Percentiles rank a stretch among this genome's conserved stretches.
Conservation (phyloP, 92 coral and sea anemone genomes). For the Epizoanthus ramosus region DNA sequence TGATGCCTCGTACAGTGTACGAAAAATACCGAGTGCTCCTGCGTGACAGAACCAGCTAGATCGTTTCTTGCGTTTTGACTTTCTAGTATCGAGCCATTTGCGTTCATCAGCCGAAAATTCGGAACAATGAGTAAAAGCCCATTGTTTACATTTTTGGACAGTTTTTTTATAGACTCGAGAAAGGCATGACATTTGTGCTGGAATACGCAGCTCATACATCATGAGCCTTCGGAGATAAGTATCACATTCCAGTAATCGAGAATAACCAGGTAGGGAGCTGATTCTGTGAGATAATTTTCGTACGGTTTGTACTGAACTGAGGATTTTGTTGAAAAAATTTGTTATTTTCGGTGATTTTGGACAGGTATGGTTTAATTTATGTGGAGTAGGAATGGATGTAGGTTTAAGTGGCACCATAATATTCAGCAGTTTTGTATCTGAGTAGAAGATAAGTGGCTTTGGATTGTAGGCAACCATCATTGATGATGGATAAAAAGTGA, state of each 20-base stretch:
- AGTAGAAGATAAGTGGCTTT: not conserved
- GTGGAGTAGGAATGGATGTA: not conserved
- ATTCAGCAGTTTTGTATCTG: constrained; percentile 10
- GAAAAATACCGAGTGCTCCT: constrained; percentile 29
- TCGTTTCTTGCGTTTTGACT: too few species aligned
- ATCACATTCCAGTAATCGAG: too few species aligned
- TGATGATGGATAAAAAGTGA: not conserved
- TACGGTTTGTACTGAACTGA: not conserved
- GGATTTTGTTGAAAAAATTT: not conserved
- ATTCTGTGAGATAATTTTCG: not conserved
- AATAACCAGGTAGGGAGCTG: too few species aligned
- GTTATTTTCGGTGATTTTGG: not conserved
- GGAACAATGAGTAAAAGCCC: too few species aligned
- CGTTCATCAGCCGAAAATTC: too few species aligned
- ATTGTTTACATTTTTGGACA: too few species aligned
- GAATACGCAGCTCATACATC: too few species aligned
- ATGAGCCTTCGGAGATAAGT: too few species aligned
- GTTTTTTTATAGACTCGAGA: too few species aligned
- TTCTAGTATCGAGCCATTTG: too few species aligned
- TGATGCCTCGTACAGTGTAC: constrained; percentile 13
- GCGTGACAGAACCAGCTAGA: not conserved
- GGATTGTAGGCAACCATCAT: constrained; percentile 14
- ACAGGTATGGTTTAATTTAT: not conserved
- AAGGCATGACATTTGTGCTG: too few species aligned
- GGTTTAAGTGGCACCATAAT: not conserved